Evolutionary conservation across 2,113 vertebrate species (phyloP), one percentile per base, ranked within the genome.

Genomic region (Cyrtonyx montezumae): DNA sequence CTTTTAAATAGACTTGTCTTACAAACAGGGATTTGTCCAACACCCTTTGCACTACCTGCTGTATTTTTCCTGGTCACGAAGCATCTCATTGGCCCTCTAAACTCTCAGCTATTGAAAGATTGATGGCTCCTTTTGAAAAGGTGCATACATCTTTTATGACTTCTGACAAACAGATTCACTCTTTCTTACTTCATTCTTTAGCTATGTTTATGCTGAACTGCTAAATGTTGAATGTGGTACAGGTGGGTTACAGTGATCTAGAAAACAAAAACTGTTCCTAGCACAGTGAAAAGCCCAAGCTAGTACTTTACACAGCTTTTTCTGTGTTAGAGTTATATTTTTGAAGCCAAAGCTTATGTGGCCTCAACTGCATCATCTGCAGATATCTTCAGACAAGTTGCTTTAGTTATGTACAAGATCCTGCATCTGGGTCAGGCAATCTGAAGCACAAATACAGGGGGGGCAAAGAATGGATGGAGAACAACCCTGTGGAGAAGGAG

Each of bases 111-210:
- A 37, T 80, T 30, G 9, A 42, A 88, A 51, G 17, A 67, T 11
- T 53, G 42, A 70, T 59, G 14, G 1, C 4, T 67, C 1, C 2
- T 63, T 90, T 71, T 67, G 18, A 92, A 91, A n/a, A n/a, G n/a
- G n/a, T n/a, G n/a, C 32, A 78, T 49, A 5, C 18, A 11, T 34
- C 10, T 84, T 78, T 78, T 63, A 55, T 49, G 19, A 22, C 20
- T 91, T 90, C 37, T 73, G 43, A 53, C 79, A 1, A 42, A 32
- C 12, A 59, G 3, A 32, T 51, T 48, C 0, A 0, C 8, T 69
- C 3, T 30, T 78, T 80, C 87, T 67, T 40, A 53, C 32, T 16
- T 88, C 7, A 32, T 74, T 77, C 23, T 88, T 83, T 42, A 58
- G 9, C 17, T 74, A 28, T 46, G 12, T 12, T 56, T 61, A 62